Base-by-base conservation (phyloP, 2,113 vertebrate genomes). In the Erythrocercus mccallii region DNA sequence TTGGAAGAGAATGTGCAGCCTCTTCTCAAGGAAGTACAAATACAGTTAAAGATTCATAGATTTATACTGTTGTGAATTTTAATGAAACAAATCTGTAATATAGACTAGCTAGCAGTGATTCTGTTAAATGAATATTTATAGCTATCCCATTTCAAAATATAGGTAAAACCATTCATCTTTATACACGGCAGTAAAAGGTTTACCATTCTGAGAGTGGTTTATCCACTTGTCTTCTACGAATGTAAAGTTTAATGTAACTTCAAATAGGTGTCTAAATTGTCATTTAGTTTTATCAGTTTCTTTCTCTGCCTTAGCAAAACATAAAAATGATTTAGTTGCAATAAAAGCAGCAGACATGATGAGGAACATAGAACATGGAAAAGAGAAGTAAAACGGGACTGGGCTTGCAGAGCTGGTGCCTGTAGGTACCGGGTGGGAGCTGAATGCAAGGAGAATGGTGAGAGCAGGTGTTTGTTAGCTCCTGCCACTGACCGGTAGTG, bases 51-150 rank as follows among this genome's bases (percentile, higher is more conserved):
- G 88, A 91, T 94, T 95, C 93, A 90, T 71, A 95, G 88, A 94
- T 91, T 92, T 97, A 96, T 88, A 87, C 92, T 82, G 73, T 96
- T 96, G 93, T 97, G 90, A 92, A 90, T 96, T 97, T 94, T 96
- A 97, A 97, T 97, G 90, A 96, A 95, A 91, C 90, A 82, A 88
- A 65, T 95, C 74, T 86, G 37, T 72, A 81, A 81, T 74, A 73
- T 12, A 71, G 85, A 74, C 76, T 94, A 40, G 42, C 79, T 81
- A 81, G 81, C 66, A 83, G 42, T 72, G 83, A 92, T 78, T 72
- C 50, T 76, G 77, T 88, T 88, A 88, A 81, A 61, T 89, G 89
- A 87, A 27, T 92, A 91, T 90, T 95, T 91, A 88, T 85, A 95
- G 95, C 81, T 92, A 44, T 88, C 50, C 62, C 57, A 40, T 97